Evolutionary conservation across 2,797 vertebrate genomes (phyloP).

Genomic region (Trichosurus vulpecula): DNA sequence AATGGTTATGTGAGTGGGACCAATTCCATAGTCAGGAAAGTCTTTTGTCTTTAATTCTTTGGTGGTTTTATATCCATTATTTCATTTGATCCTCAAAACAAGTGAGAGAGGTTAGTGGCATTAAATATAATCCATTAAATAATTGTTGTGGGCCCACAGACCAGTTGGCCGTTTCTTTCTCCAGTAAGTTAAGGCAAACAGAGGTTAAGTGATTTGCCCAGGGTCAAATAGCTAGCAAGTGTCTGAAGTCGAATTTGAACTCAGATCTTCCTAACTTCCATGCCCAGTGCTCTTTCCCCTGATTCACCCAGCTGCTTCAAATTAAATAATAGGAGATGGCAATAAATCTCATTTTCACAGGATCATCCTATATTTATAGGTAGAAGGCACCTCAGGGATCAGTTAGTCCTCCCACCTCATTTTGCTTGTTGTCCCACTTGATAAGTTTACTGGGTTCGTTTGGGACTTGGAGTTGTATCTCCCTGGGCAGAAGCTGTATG

Average conservation of each 20-base stretch:
- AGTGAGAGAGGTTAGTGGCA: background rate
- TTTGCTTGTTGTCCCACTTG: background rate
- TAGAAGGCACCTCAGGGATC: background rate
- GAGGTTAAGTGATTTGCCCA: background rate
- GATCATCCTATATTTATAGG: background rate
- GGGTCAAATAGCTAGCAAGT: background rate
- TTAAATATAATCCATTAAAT: background rate
- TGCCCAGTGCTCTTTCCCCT: background rate
- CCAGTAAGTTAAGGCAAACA: background rate
- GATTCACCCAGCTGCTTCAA: background rate
- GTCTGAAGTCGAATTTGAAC: background rate
- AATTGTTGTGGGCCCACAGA: background rate
- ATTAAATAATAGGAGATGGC: background rate
- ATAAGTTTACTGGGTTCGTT: background rate
- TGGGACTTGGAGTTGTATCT: background rate
- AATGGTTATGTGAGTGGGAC: no score
- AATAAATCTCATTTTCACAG: background rate
- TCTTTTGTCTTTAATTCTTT: background rate
- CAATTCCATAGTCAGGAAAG: background rate
- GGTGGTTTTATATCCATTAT: no score
- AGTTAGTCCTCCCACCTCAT: background rate
- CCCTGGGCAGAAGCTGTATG: background rate
- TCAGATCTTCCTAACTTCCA: background rate
- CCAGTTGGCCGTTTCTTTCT: background rate
- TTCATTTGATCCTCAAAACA: no score